Percentiles rank a stretch among this genome's conserved stretches.
Evolutionary conservation across 2,888 invertebrate genomes (phyloP).

Genomic region (Mythimna impura): DNA sequence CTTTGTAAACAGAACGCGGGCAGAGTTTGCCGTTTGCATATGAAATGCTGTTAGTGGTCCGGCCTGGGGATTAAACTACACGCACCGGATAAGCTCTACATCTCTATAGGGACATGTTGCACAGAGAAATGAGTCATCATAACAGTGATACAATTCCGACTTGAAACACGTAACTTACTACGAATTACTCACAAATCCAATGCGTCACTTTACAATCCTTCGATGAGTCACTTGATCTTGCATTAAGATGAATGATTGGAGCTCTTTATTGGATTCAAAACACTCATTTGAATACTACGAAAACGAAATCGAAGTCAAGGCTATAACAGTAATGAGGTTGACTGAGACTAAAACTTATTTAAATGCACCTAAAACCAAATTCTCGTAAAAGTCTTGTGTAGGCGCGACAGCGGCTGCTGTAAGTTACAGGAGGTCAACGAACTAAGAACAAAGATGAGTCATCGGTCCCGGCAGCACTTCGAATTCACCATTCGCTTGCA

Average conservation of each 20-base stretch:
- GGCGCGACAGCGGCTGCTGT: constrained; percentile 75
- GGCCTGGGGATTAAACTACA: constrained; percentile 72
- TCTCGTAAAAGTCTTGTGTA: constrained; percentile 15
- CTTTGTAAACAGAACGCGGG: constrained; percentile 75
- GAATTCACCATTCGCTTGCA: constrained; percentile 66
- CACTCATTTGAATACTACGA: constrained; percentile 45
- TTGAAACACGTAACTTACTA: constrained; percentile 65
- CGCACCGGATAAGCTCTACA: constrained; percentile 44
- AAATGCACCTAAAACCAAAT: constrained; percentile 14
- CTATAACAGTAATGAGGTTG: constrained; percentile 10
- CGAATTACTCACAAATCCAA: constrained; percentile 71
- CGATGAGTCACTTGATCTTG: constrained; percentile 76
- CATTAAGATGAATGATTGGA: constrained; percentile 75
- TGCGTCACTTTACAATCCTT: constrained; percentile 79
- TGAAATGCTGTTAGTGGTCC: constrained; percentile 78
- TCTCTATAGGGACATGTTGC: constrained; percentile 56
- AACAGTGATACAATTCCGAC: constrained; percentile 68
- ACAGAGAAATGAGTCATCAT: constrained; percentile 75
- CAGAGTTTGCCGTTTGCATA: constrained; percentile 78
- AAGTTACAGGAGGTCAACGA: constrained; percentile 83
- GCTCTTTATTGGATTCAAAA: constrained; percentile 32
- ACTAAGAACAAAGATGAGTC: constrained; percentile 81
- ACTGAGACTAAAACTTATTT: constrained; percentile 8
- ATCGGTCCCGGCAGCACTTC: constrained; percentile 76
- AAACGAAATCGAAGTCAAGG: constrained; percentile 34